A percentile compares a stretch with the other conserved stretches of the same genome.
These are phyloP conservation scores for Tylochromis polylepis DNA, from an alignment of 2,113 vertebrate species.

Conservation along the genomic window DNA sequence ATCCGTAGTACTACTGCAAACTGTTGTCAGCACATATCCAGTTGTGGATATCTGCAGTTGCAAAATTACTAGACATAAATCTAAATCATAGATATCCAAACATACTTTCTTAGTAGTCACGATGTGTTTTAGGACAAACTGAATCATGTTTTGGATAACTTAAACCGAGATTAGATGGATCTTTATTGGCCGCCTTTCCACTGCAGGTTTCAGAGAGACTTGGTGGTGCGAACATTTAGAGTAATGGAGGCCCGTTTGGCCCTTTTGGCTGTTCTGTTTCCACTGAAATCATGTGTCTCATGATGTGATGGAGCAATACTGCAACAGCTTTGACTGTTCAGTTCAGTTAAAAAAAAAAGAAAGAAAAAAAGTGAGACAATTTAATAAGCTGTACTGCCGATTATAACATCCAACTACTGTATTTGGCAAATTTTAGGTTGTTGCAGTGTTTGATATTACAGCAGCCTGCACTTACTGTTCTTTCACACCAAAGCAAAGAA, in stretches of 20 bases:
- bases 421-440: not conserved
- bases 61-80: not conserved
- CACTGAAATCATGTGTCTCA: not conserved
- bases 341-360: not conserved
- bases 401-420: not conserved
- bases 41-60: not conserved
- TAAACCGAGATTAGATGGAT: no score
- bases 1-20: not conserved
- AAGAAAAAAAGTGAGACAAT: not conserved
- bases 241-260: not conserved
- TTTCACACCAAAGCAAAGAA: not conserved
- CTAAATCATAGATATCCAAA: not conserved
- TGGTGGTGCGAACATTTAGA: not conserved
- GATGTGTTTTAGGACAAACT: not conserved
- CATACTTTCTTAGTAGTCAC: not conserved
- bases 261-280: not conserved
- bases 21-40: not conserved
- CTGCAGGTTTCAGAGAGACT: not conserved
- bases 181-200: not conserved
- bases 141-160: not conserved
- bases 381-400: not conserved
- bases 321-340: not conserved
- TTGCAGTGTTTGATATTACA: not conserved
- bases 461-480: not conserved
- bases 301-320: not conserved